Base-by-base conservation (phyloP, 2,888 invertebrate species). In the Dynastes hyllus region DNA sequence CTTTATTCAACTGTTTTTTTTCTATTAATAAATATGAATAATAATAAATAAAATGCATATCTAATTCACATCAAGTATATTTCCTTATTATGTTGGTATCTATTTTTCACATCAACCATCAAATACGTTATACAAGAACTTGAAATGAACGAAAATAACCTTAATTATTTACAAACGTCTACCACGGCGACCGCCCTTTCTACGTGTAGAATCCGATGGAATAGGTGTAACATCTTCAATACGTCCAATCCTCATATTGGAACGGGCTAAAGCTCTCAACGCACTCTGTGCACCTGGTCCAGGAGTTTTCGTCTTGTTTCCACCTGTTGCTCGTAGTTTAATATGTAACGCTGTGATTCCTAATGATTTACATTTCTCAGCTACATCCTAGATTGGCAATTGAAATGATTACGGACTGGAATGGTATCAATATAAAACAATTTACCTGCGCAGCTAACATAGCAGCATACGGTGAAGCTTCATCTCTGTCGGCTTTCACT, bases 141-240 rank as follows among this genome's bases (percentile, higher is more conserved):
- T 80, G 81, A 82, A 76, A 79, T 76, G 80, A 82, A 81, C 81
- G 79, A 80, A 75, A 90, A 88, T 87, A 69, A 51, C n/a, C n/a
- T 69, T 50, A 40, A n/a, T 29, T 90, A 88, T 91, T 93, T 98
- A 99, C 94, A 99, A 94, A 92, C 99, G 95, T 91, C 99, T 96
- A 92, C 99, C 99, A 92, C 99, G 96, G 88, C 99, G 95, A 91
- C 99, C 99, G 89, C 99, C 99, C 96, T 99, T 99, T 93, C 99
- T 97, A 89, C 99, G 95, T 77, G 99, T 99, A 82, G 97, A 96
- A 91, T 99, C 99, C 78, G 98, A 98, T 87, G 99, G 99, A 90
- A 99, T 99, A 29, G 99, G 99, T 9, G 99, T 99, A 9, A 99
- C 99, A 92, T 99, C 99, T 91, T 97, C 98, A 89, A 99, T 99